phyloP scores from a whole-genome alignment of 2,797 vertebrate genomes.

The Hoplostethus mediterraneus region DNA sequence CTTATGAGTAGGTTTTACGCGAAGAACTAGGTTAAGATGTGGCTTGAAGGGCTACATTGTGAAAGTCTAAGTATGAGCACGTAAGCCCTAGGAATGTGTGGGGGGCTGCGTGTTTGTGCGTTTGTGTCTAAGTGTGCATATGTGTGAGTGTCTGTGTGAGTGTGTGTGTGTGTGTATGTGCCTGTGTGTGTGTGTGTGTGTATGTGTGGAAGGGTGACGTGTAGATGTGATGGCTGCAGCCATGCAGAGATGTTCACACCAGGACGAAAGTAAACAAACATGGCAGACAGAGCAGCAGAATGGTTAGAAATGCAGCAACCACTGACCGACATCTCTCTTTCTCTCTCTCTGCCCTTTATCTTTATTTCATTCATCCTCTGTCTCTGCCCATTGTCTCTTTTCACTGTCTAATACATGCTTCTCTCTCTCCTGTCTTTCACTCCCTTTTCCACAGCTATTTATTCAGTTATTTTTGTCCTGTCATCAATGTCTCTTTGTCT shows the following conservation, averaged over 20 bases:
- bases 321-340: not conserved
- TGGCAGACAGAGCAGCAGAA: constrained; percentile 58
- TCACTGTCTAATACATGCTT: not conserved
- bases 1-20: constrained; percentile 71
- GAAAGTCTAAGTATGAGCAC: constrained; percentile 58
- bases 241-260: constrained; percentile 80
- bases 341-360: too few relatives aligned
- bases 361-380: constrained; percentile 19
- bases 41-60: constrained; percentile 77
- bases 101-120: constrained; percentile 26
- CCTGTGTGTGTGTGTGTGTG: constrained; percentile 15
- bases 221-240: constrained; percentile 81
- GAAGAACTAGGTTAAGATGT: constrained; percentile 82
- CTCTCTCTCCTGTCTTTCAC: constrained; percentile 4
- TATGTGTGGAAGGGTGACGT: constrained; percentile 66
- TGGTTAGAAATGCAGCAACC: constrained; percentile 49
- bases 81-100: constrained; percentile 63
- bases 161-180: constrained; percentile 53
- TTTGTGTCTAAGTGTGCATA: constrained; percentile 14
- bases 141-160: constrained; percentile 20
- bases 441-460: not conserved
- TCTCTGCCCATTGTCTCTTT: constrained; percentile 7
- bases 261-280: constrained; percentile 78
- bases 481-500: not conserved
- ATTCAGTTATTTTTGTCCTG: constrained; percentile 1